Base-by-base conservation (phyloP, 1,140 invertebrate genomes). In the Colletes latitarsis region DNA sequence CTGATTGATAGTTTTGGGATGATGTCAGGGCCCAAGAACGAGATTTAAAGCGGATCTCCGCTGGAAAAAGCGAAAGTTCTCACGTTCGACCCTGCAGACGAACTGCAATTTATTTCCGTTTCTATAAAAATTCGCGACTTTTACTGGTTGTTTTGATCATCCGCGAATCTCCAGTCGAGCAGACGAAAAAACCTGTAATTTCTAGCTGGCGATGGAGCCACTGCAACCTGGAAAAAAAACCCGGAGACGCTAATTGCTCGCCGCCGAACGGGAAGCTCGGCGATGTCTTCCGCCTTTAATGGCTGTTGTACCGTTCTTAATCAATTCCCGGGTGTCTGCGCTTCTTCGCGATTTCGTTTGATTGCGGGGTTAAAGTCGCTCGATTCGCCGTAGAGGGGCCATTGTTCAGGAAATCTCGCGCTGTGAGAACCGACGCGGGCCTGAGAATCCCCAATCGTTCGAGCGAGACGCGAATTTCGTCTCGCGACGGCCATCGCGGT, bases 391-490 rank as follows among this genome's bases (percentile, higher is more conserved):
- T 6, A 3, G 10, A n/a, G n/a, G 30, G 30, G 3, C 64, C 43
- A 67, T 67, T 67, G 64, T 67, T 46, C 14, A 3, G 15, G 30
- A 8, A 21, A 67, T 17, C 8, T 9, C 60, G 12, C 30, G 10
- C 30, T 55, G 49, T 43, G 15, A 43, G 46, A n/a, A 55, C 3
- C 46, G 60, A 39, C 60, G 2, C 4, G 39, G 30, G 46, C 41
- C 52, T 49, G 62, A 66, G 77, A 80, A 83, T 57, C 55, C 15
- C 53, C 41, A 70, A 15, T 17, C 82, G 75, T 55, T 71, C 67
- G 58, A 82, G 66, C 82, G 81, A 77, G 62, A 67, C 80, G 39
- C 30, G 52, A 82, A 77, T 77, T 82, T 82, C 41, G n/a, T 30
- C 12, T 9, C 58, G 21, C 53, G 58, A 60, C 19, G 39, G 30